phyloP scores from a whole-genome alignment of 2,113 vertebrate species.

The Corythornis vintsioides region DNA sequence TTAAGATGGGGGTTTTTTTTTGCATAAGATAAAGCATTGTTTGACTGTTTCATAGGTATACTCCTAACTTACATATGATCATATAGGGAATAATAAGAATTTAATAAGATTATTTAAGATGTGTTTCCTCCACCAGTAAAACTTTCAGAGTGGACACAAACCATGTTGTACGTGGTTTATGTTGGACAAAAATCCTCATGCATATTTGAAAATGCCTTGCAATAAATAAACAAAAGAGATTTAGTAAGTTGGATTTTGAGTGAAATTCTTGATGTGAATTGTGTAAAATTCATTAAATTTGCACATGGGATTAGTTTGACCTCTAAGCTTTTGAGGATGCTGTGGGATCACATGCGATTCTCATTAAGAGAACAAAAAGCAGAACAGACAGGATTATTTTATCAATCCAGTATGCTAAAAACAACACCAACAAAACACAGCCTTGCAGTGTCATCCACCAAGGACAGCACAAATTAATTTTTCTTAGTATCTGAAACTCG shows the following conservation, averaged over 20 bases:
- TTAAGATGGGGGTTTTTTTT: neutral
- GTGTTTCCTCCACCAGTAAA: neutral
- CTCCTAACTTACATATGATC: neutral
- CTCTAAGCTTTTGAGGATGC: neutral
- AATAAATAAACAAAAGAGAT: slow-evolving; percentile 47
- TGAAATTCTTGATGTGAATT: neutral
- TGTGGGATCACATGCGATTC: slow-evolving; percentile 45
- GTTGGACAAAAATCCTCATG: slow-evolving; percentile 16
- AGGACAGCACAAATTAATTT: slow-evolving; percentile 10
- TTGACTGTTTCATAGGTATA: neutral
- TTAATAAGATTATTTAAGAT: neutral
- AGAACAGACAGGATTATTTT: slow-evolving; percentile 67
- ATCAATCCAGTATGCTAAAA: slow-evolving; percentile 58
- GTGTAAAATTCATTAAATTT: slow-evolving; percentile 54
- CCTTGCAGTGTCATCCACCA: neutral
- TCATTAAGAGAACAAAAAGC: slow-evolving; percentile 69
- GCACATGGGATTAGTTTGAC: slow-evolving; percentile 10
- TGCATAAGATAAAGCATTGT: neutral
- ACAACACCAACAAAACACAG: neutral
- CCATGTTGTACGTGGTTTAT: too few relatives aligned
- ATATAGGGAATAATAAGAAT: neutral
- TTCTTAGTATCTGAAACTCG: neutral
- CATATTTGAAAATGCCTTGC: slow-evolving; percentile 49
- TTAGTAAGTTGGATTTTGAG: slow-evolving; percentile 40
- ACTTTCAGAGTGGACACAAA: neutral